Evolutionary conservation across 2,797 vertebrate species (phyloP).

Genomic region (Gallinago nigripennis): DNA sequence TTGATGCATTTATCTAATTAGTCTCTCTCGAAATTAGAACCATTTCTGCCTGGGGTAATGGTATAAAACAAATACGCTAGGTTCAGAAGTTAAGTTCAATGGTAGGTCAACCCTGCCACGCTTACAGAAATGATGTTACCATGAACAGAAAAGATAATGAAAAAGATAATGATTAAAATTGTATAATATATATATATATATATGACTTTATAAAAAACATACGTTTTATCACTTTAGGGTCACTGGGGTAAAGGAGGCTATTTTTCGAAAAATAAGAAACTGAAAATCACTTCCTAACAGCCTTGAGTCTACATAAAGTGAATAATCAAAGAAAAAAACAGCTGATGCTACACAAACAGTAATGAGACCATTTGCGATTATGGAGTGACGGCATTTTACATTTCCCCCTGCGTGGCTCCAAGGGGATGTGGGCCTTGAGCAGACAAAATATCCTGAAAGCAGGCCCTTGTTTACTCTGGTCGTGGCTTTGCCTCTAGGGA

Average conservation of each 20-base stretch:
- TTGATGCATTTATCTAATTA: conserved; percentile 49
- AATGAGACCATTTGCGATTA: not conserved
- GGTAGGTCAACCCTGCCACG: conserved; percentile 37
- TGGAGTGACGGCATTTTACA: not conserved
- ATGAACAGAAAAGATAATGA: not conserved
- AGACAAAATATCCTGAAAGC: not conserved
- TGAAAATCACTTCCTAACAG: not conserved
- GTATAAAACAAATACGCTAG: conserved; percentile 38
- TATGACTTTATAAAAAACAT: conserved; percentile 2
- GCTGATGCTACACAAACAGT: not conserved
- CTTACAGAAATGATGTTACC: conserved; percentile 6
- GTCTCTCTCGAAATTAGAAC: conserved; percentile 51
- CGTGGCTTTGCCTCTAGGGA: not conserved
- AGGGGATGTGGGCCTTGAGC: not conserved
- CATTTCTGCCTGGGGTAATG: conserved; percentile 44
- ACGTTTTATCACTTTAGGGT: not conserved
- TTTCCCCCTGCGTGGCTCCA: not conserved
- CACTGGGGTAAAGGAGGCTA: not conserved
- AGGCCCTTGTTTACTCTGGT: not conserved
- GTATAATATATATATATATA: not conserved
- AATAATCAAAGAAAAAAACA: conserved; percentile 15
- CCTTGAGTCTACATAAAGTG: not conserved
- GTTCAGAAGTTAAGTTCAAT: conserved; percentile 54
- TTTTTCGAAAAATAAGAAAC: not conserved
- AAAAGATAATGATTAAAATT: conserved; percentile 18